phyloP scores from a whole-genome alignment of 64 coral and sea anemone species.

The Stichodactyla mertensii region DNA sequence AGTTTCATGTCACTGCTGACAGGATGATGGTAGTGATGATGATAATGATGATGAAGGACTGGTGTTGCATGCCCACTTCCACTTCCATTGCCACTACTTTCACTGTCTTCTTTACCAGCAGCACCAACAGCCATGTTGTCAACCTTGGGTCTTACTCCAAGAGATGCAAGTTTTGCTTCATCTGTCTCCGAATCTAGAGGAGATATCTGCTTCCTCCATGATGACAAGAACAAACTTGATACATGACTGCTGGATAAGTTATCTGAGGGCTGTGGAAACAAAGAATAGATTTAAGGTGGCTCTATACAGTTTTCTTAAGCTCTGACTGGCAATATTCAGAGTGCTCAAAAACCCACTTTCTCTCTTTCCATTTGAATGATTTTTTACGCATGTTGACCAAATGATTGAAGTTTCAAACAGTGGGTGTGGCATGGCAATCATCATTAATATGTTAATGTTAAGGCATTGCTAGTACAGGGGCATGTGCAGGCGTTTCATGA shows the following conservation, averaged over 20 bases:
- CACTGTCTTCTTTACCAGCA: constrained; percentile 9
- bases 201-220: constrained; percentile 81
- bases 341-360: no score
- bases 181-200: constrained; percentile 63
- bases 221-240: constrained; percentile 38
- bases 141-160: constrained; percentile 63
- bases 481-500: no score
- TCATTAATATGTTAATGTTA: no score
- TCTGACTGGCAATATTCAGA: no score
- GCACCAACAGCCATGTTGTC: not conserved
- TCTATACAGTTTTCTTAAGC: no score
- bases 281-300: not conserved
- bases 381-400: no score
- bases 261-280: not conserved
- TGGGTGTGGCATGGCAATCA: no score
- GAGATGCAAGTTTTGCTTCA: constrained; percentile 38
- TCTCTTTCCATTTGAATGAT: no score
- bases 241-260: constrained; percentile 9
- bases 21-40: constrained; percentile 89
- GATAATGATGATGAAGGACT: constrained; percentile 85
- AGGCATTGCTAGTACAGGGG: no score
- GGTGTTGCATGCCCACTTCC: constrained; percentile 71
- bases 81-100: constrained; percentile 29
- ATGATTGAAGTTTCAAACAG: no score
- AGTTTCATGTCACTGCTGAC: not conserved